Evolutionary conservation across 2,888 invertebrate species (phyloP).

Genomic region (Therioaphis trifolii): DNA sequence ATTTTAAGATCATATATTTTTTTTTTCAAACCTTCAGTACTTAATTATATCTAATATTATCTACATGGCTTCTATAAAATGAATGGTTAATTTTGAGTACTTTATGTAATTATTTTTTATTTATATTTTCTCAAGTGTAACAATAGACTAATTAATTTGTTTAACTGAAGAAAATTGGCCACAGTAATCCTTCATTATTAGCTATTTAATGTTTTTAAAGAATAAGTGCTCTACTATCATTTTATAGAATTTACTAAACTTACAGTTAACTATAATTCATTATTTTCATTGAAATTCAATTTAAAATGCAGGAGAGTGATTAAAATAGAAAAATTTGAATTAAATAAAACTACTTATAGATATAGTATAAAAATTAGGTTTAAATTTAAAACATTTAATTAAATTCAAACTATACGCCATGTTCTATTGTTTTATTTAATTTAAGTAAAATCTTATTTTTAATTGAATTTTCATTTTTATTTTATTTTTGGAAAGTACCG

Average conservation of each 20-base stretch:
- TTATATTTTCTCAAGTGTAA: neutral
- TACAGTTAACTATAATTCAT: neutral
- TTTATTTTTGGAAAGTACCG: neutral
- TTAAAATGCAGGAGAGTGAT: too few species aligned
- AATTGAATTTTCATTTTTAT: slow-evolving; percentile 2
- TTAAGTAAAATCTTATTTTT: neutral
- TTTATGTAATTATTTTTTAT: slow-evolving; percentile 10
- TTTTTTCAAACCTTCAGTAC: neutral
- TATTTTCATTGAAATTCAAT: neutral
- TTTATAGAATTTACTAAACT: neutral
- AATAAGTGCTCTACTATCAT: neutral
- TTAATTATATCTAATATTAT: neutral
- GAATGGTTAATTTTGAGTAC: slow-evolving; percentile 17
- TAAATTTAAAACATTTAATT: too few species aligned
- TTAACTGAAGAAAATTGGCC: slow-evolving; percentile 21
- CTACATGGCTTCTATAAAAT: neutral
- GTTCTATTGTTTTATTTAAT: neutral
- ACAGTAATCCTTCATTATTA: neutral
- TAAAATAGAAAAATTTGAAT: too few species aligned
- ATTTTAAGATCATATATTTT: too few species aligned
- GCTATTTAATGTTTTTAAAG: neutral
- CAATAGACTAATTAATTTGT: slow-evolving; percentile 39
- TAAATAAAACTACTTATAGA: too few species aligned
- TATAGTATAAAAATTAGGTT: too few species aligned
- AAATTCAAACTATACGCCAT: neutral